Base-by-base conservation (phyloP, 2,113 vertebrate species). In the Campylorhamphus procurvoides region DNA sequence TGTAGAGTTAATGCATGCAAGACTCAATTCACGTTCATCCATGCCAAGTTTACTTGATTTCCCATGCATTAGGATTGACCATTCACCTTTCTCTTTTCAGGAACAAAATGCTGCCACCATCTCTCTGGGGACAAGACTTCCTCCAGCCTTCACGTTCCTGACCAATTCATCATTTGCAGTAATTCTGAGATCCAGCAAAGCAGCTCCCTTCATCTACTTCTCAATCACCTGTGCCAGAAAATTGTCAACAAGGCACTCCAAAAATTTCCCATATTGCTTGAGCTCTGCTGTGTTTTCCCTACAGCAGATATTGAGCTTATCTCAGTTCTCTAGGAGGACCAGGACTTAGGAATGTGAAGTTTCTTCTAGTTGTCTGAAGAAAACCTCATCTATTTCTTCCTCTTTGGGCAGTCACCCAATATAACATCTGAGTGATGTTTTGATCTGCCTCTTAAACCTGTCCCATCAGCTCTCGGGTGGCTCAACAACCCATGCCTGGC, bases 21-120 rank as follows among this genome's bases (percentile, higher is more conserved):
- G 18, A 35, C 3, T 62, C 22, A 87, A 23, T 42, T 9, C 14
- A 16, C 12, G 3, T 28, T 79, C 46, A 66, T 18, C 18, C 9
- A 12, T 44, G 15, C 53, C 28, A 44, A 11, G 6, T 62, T 53
- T 58, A 29, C 6, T 47, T 79, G 7, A 72, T 72, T 59, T 37
- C 19, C 7, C 44, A 39, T 5, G 10, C 1, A 9, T 7, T 63
- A 22, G 7, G 8, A 75, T 39, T 18, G 23, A 37, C 19, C 8
- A 49, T 33, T 46, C 7, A 46, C 8, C 20, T 55, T 25, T 6
- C 18, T 46, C 18, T 39, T 83, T 52, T 35, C 24, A 50, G 18
- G 18, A 75, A 55, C 31, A 59, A 75, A 46, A 37, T 1, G 0
- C 9, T 0, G 0, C 14, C 17, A 62, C 4, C 4, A 16, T 29